Conservation (phyloP, 2,797 vertebrate species). For the Meriones psammophilus region DNA sequence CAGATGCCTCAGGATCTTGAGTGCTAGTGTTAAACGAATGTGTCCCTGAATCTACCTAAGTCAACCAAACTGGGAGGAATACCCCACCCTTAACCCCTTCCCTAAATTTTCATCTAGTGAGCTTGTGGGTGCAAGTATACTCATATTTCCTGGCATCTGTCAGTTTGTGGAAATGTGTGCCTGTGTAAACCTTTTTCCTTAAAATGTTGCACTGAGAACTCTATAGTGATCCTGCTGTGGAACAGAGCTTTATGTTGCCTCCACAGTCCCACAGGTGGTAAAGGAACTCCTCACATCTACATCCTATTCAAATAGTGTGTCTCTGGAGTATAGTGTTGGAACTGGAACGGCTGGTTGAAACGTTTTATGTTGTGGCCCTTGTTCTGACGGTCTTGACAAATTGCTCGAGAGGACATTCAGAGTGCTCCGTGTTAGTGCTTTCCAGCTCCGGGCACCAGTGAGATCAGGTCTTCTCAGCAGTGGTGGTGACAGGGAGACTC, state of each 20-base stretch:
- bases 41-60: background rate
- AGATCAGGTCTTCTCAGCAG: accelerated
- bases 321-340: background rate
- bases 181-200: background rate
- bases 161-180: background rate
- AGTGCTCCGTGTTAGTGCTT: too few species aligned
- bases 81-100: too few species aligned
- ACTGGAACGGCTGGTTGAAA: background rate
- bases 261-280: background rate
- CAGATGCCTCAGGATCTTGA: background rate
- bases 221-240: background rate
- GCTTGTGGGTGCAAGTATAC: background rate
- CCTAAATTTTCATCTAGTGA: background rate
- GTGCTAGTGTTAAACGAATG: background rate
- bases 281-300: background rate
- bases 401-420: background rate
- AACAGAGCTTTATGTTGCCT: background rate
- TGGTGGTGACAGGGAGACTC: accelerated
- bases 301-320: background rate
- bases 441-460: background rate
- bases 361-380: background rate
- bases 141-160: background rate
- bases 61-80: background rate
- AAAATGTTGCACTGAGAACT: background rate
- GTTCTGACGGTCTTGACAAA: accelerated